phyloP scores from a whole-genome alignment of 2,888 invertebrate species.

The Ceraclea dissimilis region DNA sequence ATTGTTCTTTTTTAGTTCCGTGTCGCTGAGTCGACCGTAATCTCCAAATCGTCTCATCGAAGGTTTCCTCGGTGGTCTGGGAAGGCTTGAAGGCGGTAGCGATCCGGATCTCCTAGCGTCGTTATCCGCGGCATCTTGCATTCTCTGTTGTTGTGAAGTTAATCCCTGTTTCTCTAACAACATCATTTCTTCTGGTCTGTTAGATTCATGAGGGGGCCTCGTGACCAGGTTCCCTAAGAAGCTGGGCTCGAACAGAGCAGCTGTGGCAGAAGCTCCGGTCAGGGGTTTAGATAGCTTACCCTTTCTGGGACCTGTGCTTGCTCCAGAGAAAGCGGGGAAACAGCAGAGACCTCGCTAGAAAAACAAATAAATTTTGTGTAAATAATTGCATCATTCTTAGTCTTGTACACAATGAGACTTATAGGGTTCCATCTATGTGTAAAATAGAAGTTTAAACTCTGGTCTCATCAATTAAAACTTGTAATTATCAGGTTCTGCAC shows the following conservation, averaged over 20 bases:
- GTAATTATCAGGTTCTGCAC: no score
- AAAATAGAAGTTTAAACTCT: no score
- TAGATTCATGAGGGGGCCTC: slow-evolving; percentile 35
- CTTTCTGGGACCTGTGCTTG: slow-evolving; percentile 67
- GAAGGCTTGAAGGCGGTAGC: slow-evolving; percentile 64
- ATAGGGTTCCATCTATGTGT: no score
- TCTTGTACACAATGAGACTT: no score
- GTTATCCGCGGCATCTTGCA: slow-evolving; percentile 40
- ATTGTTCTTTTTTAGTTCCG: slow-evolving; percentile 39
- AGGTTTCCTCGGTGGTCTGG: slow-evolving; percentile 58
- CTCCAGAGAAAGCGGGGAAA: slow-evolving; percentile 76
- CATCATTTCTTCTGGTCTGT: slow-evolving; percentile 60
- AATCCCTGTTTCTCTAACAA: slow-evolving; percentile 70
- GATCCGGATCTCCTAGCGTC: slow-evolving; percentile 43
- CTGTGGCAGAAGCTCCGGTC: slow-evolving; percentile 31
- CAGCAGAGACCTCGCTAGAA: slow-evolving; percentile 79
- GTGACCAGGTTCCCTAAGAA: slow-evolving; percentile 39
- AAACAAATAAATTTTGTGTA: not conserved
- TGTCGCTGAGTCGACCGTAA: slow-evolving; percentile 56
- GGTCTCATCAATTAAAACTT: no score
- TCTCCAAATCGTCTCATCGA: slow-evolving; percentile 51
- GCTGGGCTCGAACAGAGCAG: slow-evolving; percentile 28
- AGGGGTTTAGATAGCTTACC: slow-evolving; percentile 69
- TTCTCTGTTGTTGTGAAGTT: slow-evolving; percentile 66
- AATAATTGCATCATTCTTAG: no score